Base-by-base conservation (phyloP, 1,140 invertebrate genomes). In the Doryteuthis pealeii region DNA sequence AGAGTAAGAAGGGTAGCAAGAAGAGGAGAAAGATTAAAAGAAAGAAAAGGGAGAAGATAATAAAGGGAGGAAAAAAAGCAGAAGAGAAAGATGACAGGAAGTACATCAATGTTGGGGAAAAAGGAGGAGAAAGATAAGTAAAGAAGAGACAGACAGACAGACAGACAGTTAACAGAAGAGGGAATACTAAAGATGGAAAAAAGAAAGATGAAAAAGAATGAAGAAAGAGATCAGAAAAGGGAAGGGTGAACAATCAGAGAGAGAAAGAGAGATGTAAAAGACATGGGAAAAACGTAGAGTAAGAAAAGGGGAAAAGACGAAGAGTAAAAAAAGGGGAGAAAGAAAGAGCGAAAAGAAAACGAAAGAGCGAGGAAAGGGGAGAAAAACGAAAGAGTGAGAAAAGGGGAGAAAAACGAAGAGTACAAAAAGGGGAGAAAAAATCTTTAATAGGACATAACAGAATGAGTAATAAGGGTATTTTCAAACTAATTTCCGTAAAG, bases 191-290 rank as follows among this genome's bases (percentile, higher is more conserved):
- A 30, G 22, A 15, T n/a, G 15, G 58, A 62, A 15, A 62, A 30
- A 62, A 15, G 28, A 15, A 62, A 30, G 28, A 6, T 5, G 6
- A 15, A 30, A 62, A 15, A 5, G 58, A 5, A 30, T 26, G 58
- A 62, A 62, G 58, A 62, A 15, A 62, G 58, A 62, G 58, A 62
- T 3, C 3, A 15, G 5, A 15, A 62, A 15, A 62, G 58, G 15
- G 58, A 62, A 15, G 15, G 58, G 15, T 3, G 15, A 15, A 62
- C 4, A 62, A 15, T 5, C 4, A 62, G 58, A 62, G 58, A 62
- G 58, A 62, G 58, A 62, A 15, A 73, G 65, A 74, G 68, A 40
- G 35, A 28, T 40, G 35, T 5, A 40, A 40, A 40, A 10, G 10
- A 40, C 3, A 40, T 40, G n/a, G n/a, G n/a, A n/a, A 40, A 40